A percentile compares a stretch with the other conserved stretches of the same genome.
phyloP scores from a whole-genome alignment of 2,797 vertebrate genomes.

The Hozukius guyotensis region DNA sequence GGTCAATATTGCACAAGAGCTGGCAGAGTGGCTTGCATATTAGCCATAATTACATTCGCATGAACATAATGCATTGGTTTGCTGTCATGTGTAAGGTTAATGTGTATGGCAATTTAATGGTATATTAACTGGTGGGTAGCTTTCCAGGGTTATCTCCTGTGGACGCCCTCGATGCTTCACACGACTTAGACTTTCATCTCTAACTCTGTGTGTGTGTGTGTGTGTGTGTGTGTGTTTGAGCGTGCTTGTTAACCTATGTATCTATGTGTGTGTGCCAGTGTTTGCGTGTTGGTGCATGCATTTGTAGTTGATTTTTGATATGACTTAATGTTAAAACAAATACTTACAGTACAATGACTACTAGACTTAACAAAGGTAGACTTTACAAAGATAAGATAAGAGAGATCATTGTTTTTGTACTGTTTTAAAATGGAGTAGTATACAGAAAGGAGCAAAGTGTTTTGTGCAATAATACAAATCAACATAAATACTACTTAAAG shows the following conservation, averaged over 20 bases:
- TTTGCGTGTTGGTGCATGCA: not conserved
- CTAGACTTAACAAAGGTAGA: not conserved
- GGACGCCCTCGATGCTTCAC: conserved; percentile 19
- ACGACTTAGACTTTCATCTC: conserved; percentile 38
- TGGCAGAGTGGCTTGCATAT: conserved; percentile 71
- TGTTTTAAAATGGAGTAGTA: not conserved
- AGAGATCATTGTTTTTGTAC: not conserved
- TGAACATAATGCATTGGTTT: conserved; percentile 74
- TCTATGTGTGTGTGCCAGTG: not conserved
- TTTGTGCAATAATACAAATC: not conserved
- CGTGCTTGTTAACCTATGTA: not conserved
- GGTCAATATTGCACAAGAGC: conserved; percentile 76
- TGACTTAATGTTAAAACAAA: conserved; percentile 2
- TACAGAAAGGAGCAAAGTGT: not conserved
- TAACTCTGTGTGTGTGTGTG: not conserved
- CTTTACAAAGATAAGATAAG: not conserved
- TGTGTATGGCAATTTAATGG: conserved; percentile 70
- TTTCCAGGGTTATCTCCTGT: conserved; percentile 55
- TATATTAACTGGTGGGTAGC: conserved; percentile 70
- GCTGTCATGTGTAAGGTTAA: conserved; percentile 78
- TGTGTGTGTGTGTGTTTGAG: not conserved
- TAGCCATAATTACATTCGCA: conserved; percentile 77
- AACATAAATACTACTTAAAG: not conserved
- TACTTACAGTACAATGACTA: not conserved
- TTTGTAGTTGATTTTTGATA: conserved; percentile 1